Percentiles rank a stretch among this genome's conserved stretches.
Conservation (phyloP, 2,113 vertebrate genomes). For the Bettongia penicillata region DNA sequence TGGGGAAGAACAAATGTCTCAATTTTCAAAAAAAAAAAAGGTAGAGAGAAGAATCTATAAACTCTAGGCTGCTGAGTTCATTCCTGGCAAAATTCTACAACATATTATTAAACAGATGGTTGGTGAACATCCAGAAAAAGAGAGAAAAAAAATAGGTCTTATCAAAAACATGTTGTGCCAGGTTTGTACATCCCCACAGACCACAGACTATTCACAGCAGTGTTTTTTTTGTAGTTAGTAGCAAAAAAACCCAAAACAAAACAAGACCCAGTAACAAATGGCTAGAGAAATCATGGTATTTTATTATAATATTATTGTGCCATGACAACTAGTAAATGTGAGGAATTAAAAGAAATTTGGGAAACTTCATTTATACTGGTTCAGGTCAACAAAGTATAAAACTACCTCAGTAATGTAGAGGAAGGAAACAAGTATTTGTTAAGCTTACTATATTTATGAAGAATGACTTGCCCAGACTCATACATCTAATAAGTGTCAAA, state of each 20-base stretch:
- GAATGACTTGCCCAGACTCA: background rate
- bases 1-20: background rate
- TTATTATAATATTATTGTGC: background rate
- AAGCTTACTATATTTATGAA: background rate
- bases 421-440: background rate
- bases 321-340: background rate
- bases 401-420: background rate
- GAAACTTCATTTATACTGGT: background rate
- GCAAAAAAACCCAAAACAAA: too few relatives aligned
- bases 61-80: background rate
- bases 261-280: background rate
- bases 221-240: background rate
- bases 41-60: background rate
- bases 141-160: background rate
- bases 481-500: background rate
- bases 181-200: background rate
- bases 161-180: background rate
- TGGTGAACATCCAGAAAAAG: background rate
- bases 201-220: background rate
- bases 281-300: background rate
- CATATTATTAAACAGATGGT: background rate
- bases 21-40: background rate
- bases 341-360: background rate
- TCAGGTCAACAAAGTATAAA: background rate
- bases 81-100: background rate